Base-by-base conservation (phyloP, 2,797 vertebrate genomes). In the Pipistrellus nathusii region DNA sequence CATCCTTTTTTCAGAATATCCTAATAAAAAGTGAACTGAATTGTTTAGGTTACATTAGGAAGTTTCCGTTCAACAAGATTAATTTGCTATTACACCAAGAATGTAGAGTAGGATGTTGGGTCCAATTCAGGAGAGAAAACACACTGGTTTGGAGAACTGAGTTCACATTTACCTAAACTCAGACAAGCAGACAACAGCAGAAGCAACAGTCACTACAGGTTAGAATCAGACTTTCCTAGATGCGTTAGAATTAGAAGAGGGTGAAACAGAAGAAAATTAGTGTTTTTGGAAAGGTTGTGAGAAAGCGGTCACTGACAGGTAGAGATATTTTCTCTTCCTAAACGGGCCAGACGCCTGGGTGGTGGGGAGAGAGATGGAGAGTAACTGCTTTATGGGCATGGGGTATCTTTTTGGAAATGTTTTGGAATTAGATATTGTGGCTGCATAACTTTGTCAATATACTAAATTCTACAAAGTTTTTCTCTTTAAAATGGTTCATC, bases 1-100 rank as follows among this genome's bases (percentile, higher is more conserved):
- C 14, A n/a, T 71, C 17, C 30, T 85, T 87, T 90, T 88, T 21
- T 69, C 51, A 92, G 38, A 78, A 2, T 41, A 81, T 13, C 14
- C 57, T 81, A 62, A 91, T 66, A 81, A 30, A 94, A 94, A 77
- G 81, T 53, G 15, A 90, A 90, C 9, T 21, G 25, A 18, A 75
- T 88, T n/a, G 21, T 80, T 71, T 59, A 85, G n/a, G 75, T 46
- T 46, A 93, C 32, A n/a, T 71, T 38, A 72, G 23, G n/a, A 4
- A 69, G 23, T 15, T 68, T 75, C 53, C 68, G 51, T 78, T 94
- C 64, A 91, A 46, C 27, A 87, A 87, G 93, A 91, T n/a, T 78
- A 78, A 57, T 41, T 55, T 88, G 53, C 66, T n/a, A 62, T 35
- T 21, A 71, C n/a, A 68, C 69, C 69, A 66, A 38, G 20, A 46